phyloP scores from a whole-genome alignment of 2,888 invertebrate species.

The Agonopterix arenella region DNA sequence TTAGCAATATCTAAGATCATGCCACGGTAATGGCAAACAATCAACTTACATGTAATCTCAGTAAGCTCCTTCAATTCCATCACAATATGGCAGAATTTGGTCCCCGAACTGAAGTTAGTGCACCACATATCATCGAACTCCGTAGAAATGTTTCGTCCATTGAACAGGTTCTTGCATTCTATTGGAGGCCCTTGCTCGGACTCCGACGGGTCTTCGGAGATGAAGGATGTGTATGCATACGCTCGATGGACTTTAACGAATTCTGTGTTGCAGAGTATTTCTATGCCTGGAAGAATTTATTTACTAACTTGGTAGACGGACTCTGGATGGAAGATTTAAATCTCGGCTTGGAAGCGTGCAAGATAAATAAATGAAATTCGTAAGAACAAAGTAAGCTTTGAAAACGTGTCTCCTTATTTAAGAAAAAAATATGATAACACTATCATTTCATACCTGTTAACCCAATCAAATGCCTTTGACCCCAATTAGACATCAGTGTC shows the following conservation, averaged over 20 bases:
- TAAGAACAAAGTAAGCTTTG: neutral
- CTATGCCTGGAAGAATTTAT: constrained; percentile 55
- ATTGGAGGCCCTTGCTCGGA: constrained; percentile 27
- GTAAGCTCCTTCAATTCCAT: constrained; percentile 49
- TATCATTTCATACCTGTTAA: constrained; percentile 59
- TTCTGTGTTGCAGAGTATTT: constrained; percentile 51
- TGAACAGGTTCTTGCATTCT: constrained; percentile 76
- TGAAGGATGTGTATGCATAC: constrained; percentile 46
- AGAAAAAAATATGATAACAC: no score
- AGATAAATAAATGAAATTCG: neutral
- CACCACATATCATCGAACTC: constrained; percentile 83
- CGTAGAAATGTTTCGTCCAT: constrained; percentile 82
- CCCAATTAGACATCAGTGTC: constrained; percentile 80
- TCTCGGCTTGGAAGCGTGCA: no score
- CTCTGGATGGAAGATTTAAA: no score
- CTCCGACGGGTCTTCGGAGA: constrained; percentile 31
- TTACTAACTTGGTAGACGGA: no score
- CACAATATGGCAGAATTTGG: constrained; percentile 53
- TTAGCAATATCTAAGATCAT: no score
- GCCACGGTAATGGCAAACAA: no score
- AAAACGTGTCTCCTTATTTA: no score
- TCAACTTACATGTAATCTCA: constrained; percentile 55
- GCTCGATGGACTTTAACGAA: constrained; percentile 42
- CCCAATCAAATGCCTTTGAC: constrained; percentile 77
- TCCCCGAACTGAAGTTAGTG: constrained; percentile 47